Evolutionary conservation across 2,888 invertebrate species (phyloP).

Genomic region (Brenthis ino): DNA sequence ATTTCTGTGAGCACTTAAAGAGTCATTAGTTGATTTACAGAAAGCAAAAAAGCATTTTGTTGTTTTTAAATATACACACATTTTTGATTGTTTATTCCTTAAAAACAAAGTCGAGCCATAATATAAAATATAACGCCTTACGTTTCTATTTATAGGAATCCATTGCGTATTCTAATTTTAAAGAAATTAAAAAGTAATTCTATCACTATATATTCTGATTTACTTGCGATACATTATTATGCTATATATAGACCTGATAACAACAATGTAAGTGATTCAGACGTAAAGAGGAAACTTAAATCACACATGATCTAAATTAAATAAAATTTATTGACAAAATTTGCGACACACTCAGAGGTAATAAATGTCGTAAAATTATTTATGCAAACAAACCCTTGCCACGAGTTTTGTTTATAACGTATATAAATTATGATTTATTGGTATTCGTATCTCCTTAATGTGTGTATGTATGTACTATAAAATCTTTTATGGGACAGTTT

Average conservation of each 20-base stretch:
- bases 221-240: neutral
- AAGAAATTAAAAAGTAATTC: too few species aligned
- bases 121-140: too few species aligned
- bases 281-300: conserved; percentile 56
- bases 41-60: too few species aligned
- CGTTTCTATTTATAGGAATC: too few species aligned
- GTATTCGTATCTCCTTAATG: conserved; percentile 73
- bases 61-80: too few species aligned
- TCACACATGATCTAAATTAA: conserved; percentile 56
- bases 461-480: conserved; percentile 74
- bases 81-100: too few species aligned
- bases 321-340: conserved; percentile 65
- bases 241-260: conserved; percentile 47
- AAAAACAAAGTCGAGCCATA: too few species aligned
- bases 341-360: conserved; percentile 65
- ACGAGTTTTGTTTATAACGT: conserved; percentile 67
- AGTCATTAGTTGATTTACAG: too few species aligned
- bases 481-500: conserved; percentile 74
- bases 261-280: conserved; percentile 52
- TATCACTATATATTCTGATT: neutral
- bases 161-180: too few species aligned
- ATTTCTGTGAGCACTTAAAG: too few species aligned
- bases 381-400: conserved; percentile 64
- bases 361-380: conserved; percentile 73
- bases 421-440: conserved; percentile 76